phyloP scores from a whole-genome alignment of 2,888 invertebrate species.

The Flexamia atlantica region DNA sequence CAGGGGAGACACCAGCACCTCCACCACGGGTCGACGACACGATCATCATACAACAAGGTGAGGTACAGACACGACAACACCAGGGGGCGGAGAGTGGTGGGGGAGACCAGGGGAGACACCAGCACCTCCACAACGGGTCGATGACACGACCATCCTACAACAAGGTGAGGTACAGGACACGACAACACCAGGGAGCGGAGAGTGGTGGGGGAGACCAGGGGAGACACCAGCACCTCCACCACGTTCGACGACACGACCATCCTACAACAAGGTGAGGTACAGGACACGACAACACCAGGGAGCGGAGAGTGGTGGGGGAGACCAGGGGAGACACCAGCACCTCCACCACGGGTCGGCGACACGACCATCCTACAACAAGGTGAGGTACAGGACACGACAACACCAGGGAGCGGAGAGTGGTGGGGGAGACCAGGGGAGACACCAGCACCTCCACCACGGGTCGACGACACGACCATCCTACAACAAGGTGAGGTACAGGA shows the following conservation, averaged over 20 bases:
- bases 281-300: conserved; percentile 14
- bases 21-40: conserved; percentile 34
- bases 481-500: conserved; percentile 1
- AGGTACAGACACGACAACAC: conserved; percentile 40
- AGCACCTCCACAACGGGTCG: conserved; percentile 36
- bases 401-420: conserved; percentile 10
- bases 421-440: conserved; percentile 14
- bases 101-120: conserved; percentile 30
- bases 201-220: neutral
- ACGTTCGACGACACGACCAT: too few species aligned
- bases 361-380: neutral
- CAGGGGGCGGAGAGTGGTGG: conserved; percentile 1
- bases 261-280: too few species aligned
- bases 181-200: conserved; percentile 28
- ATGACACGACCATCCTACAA: conserved; percentile 22
- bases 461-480: conserved; percentile 34
- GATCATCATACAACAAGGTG: neutral
- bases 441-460: conserved; percentile 44
- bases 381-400: conserved; percentile 42
- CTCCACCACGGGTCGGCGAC: conserved; percentile 35
- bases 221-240: conserved; percentile 51
- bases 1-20: conserved; percentile 48
- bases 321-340: conserved; percentile 43
- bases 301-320: neutral
- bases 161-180: conserved; percentile 33